Percentiles rank a stretch among this genome's conserved stretches.
phyloP scores from a whole-genome alignment of 64 coral and sea anemone genomes.

The Stichodactyla mertensii region DNA sequence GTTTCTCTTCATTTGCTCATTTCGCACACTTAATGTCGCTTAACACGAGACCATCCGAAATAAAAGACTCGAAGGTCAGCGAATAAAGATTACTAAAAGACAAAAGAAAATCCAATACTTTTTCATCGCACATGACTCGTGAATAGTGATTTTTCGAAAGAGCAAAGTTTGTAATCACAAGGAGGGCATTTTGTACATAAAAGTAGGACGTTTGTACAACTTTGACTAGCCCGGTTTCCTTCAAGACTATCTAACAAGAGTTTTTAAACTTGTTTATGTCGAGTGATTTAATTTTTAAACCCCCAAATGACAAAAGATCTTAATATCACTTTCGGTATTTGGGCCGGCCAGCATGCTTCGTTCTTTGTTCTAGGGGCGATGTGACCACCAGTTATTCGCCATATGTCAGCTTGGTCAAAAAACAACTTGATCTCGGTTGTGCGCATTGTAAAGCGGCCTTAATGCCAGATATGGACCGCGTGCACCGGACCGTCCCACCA shows the following conservation, averaged over 20 bases:
- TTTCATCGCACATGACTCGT: neutral
- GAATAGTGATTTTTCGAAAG: no score
- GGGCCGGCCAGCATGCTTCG: neutral
- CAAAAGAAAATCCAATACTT: neutral
- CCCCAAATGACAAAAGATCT: neutral
- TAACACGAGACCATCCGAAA: neutral
- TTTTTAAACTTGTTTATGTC: neutral
- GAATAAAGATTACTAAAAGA: neutral
- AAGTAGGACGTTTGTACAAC: neutral
- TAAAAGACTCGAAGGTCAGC: neutral
- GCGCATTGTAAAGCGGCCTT: neutral
- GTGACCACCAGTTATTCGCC: slow-evolving; percentile 2
- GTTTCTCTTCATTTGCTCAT: neutral
- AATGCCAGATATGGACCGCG: neutral
- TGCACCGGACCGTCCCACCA: neutral
- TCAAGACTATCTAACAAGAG: neutral
- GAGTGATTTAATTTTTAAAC: slow-evolving; percentile 10
- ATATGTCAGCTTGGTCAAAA: neutral
- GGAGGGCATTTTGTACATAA: neutral
- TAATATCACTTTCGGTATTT: slow-evolving; percentile 24
- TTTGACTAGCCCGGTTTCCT: neutral
- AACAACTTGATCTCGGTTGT: slow-evolving; percentile 5
- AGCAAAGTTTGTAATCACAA: neutral
- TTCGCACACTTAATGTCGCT: neutral
- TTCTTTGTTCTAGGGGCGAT: neutral